phyloP scores from a whole-genome alignment of 2,888 invertebrate genomes.

The Encarsia formosa region DNA sequence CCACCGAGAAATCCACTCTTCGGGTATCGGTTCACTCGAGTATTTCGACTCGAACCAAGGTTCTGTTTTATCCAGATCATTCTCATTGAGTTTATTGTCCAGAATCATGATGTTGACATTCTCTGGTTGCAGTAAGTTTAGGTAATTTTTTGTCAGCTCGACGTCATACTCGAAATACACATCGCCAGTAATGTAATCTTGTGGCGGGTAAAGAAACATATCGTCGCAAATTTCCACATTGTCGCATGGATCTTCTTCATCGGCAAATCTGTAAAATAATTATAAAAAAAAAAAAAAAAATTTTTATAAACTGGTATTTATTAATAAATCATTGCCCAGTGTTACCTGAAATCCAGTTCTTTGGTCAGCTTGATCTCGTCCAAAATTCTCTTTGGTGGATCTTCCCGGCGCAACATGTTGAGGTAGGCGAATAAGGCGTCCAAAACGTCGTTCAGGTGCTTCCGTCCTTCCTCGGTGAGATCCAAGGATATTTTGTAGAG shows the following conservation, averaged over 20 bases:
- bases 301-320: too few species aligned
- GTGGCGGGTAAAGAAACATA: constrained; percentile 76
- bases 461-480: constrained; percentile 74
- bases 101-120: constrained; percentile 68
- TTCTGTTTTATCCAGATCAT: constrained; percentile 64
- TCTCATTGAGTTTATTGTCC: constrained; percentile 58
- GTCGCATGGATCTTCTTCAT: constrained; percentile 68
- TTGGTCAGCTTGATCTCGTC: constrained; percentile 57
- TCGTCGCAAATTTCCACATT: constrained; percentile 76
- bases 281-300: too few species aligned
- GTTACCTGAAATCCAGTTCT: constrained; percentile 58
- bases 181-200: constrained; percentile 74
- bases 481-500: constrained; percentile 69
- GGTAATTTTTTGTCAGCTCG: constrained; percentile 59
- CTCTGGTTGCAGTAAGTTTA: constrained; percentile 62
- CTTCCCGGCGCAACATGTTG: constrained; percentile 63
- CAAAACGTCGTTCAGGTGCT: constrained; percentile 68
- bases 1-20: constrained; percentile 64
- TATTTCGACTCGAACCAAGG: constrained; percentile 84
- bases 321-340: constrained; percentile 1
- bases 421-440: constrained; percentile 76
- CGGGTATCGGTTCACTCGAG: constrained; percentile 61
- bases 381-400: constrained; percentile 66
- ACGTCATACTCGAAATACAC: constrained; percentile 75
- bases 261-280: constrained; percentile 56